A percentile compares a stretch with the other conserved stretches of the same genome.
Conservation (phyloP, 1,140 invertebrate species). For the Drosophila nannoptera region DNA sequence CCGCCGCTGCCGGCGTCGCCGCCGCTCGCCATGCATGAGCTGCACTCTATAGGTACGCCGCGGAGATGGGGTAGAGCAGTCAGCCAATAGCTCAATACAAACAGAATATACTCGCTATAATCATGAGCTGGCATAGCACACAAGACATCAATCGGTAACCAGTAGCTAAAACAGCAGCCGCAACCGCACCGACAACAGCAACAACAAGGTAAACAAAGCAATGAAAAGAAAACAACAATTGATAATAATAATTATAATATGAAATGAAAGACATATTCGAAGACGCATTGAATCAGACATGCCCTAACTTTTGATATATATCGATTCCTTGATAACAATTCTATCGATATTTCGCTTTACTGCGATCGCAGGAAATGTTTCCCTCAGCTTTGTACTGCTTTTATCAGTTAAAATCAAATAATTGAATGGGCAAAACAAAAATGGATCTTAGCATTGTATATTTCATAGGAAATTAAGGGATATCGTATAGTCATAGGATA, state of each 20-base stretch:
- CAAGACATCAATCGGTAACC: constrained; percentile 36
- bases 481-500: too few relatives aligned
- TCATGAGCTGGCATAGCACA: constrained; percentile 18
- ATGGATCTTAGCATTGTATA: too few relatives aligned
- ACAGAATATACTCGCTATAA: constrained; percentile 42
- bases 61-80: constrained; percentile 10
- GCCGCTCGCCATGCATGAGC: constrained; percentile 67
- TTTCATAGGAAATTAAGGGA: too few relatives aligned
- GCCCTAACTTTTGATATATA: too few relatives aligned
- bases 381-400: too few relatives aligned
- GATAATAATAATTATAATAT: not conserved
- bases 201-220: constrained; percentile 1
- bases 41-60: constrained; percentile 19
- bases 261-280: not conserved
- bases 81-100: constrained; percentile 47
- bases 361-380: too few relatives aligned
- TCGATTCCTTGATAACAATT: too few relatives aligned
- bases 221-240: constrained; percentile 11
- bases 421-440: too few relatives aligned
- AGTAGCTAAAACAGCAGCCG: constrained; percentile 26
- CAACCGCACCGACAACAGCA: constrained; percentile 13
- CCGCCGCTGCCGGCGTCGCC: constrained; percentile 46
- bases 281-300: too few relatives aligned
- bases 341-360: too few relatives aligned
- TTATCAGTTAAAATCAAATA: too few relatives aligned